Percentiles rank a stretch among this genome's conserved stretches.
These are phyloP conservation scores for Formica exsecta DNA, from an alignment of 1,140 invertebrate species.

Conservation along the genomic window DNA sequence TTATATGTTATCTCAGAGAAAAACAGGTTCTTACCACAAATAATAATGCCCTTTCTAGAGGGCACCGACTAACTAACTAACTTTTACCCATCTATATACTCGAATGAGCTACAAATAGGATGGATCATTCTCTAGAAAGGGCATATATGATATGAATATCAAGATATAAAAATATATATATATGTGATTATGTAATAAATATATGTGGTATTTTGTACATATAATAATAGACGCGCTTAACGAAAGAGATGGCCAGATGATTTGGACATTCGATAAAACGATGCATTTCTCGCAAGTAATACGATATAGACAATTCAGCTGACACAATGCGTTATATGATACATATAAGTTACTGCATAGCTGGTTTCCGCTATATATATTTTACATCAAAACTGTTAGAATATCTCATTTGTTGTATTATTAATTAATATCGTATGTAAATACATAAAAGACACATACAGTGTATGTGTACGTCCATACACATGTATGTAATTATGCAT, in stretches of 20 bases:
- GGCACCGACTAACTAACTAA: no score
- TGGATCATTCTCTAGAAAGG: no score
- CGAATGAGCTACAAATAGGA: no score
- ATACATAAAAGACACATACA: conserved; percentile 16
- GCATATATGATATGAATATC: conserved; percentile 8
- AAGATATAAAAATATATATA: conserved; percentile 14
- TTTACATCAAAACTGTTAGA: conserved; percentile 57
- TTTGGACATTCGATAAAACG: conserved; percentile 10
- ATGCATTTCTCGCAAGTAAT: conserved; percentile 42
- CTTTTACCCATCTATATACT: no score
- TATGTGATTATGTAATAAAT: conserved; percentile 53
- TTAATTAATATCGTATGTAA: conserved; percentile 58
- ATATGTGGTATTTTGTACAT: conserved; percentile 55
- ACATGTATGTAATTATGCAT: conserved; percentile 48
- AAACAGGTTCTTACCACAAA: conserved; percentile 12
- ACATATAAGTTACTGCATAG: conserved; percentile 42
- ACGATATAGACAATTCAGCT: conserved; percentile 1
- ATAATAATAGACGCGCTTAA: conserved; percentile 38
- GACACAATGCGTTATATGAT: conserved; percentile 30
- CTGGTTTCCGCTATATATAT: conserved; percentile 18
- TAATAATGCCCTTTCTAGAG: neutral
- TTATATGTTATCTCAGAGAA: conserved; percentile 1
- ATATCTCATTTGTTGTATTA: conserved; percentile 63
- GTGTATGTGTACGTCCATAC: conserved; percentile 8
- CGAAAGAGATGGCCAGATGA: neutral